phyloP scores from a whole-genome alignment of 2,888 invertebrate species.

The Platycheirus rosarum region DNA sequence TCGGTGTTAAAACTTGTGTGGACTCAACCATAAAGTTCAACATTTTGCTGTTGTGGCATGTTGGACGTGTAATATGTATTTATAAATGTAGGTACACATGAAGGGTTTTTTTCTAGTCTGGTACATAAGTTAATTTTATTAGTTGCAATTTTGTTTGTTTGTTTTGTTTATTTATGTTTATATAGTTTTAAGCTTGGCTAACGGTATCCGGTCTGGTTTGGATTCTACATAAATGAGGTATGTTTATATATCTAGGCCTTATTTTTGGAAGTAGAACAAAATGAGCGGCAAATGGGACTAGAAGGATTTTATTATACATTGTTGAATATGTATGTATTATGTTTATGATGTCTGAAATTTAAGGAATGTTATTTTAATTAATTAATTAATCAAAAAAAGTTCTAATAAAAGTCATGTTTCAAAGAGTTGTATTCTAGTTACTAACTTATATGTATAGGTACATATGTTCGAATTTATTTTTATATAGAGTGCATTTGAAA shows the following conservation, averaged over 20 bases:
- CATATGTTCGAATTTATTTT: no score
- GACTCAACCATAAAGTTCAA: conserved; percentile 71
- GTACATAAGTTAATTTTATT: conserved; percentile 71
- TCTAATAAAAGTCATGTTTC: no score
- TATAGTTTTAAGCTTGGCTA: neutral
- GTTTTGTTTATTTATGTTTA: conserved; percentile 18
- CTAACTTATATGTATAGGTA: no score
- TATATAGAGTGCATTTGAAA: no score
- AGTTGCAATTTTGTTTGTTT: conserved; percentile 59
- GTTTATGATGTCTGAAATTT: no score
- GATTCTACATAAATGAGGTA: conserved; percentile 28
- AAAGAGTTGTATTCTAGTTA: no score
- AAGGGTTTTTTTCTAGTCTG: conserved; percentile 45
- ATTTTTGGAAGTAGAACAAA: conserved; percentile 38
- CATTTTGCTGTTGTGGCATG: conserved; percentile 61
- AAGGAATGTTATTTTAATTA: no score
- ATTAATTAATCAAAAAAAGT: no score
- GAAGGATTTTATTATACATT: neutral
- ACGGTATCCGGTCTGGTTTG: conserved; percentile 40
- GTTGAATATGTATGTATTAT: no score
- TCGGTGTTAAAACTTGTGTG: conserved; percentile 61
- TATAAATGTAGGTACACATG: conserved; percentile 34
- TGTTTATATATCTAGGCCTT: neutral
- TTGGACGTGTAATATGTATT: conserved; percentile 15
- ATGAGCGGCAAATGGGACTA: conserved; percentile 20